Evolutionary conservation across 2,888 invertebrate genomes (phyloP).

Genomic region (Trissolcus japonicus): DNA sequence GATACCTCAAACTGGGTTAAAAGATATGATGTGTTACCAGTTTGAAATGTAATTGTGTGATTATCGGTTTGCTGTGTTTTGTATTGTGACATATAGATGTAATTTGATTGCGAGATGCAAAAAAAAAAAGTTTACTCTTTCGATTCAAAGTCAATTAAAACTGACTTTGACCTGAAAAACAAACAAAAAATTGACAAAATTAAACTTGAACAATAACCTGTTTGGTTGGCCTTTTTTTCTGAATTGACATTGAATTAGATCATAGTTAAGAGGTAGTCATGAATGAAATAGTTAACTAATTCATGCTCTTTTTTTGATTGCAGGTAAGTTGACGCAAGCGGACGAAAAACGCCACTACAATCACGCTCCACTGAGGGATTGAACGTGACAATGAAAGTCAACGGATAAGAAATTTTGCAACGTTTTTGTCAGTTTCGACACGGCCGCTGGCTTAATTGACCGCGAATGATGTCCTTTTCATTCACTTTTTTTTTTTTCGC

Average conservation of each 20-base stretch:
- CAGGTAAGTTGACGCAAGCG: constrained; percentile 39
- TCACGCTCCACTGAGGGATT: constrained; percentile 18
- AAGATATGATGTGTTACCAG: constrained; percentile 2
- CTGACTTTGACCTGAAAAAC: too few species aligned
- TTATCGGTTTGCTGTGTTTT: not conserved
- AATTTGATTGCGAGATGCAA: too few species aligned
- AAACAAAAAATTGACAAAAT: too few species aligned
- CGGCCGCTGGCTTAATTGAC: constrained; percentile 34
- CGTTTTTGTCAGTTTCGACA: constrained; percentile 33
- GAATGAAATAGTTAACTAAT: constrained; percentile 4
- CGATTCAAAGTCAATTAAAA: too few species aligned
- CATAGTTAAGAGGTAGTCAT: not conserved
- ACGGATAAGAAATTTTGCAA: constrained; percentile 14
- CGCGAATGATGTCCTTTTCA: constrained; percentile 24
- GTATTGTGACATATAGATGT: too few species aligned
- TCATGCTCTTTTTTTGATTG: constrained; percentile 29
- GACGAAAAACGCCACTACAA: constrained; percentile 26
- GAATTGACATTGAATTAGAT: too few species aligned
- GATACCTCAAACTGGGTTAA: constrained; percentile 14
- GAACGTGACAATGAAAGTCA: constrained; percentile 48
- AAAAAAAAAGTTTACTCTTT: too few species aligned
- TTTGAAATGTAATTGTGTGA: too few species aligned
- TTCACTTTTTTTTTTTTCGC: constrained; percentile 5
- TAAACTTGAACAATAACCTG: too few species aligned
- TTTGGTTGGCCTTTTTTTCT: not conserved